A percentile compares a stretch with the other conserved stretches of the same genome.
Conservation (phyloP, 2,113 vertebrate species). For the Oxygymnocypris stewartii region DNA sequence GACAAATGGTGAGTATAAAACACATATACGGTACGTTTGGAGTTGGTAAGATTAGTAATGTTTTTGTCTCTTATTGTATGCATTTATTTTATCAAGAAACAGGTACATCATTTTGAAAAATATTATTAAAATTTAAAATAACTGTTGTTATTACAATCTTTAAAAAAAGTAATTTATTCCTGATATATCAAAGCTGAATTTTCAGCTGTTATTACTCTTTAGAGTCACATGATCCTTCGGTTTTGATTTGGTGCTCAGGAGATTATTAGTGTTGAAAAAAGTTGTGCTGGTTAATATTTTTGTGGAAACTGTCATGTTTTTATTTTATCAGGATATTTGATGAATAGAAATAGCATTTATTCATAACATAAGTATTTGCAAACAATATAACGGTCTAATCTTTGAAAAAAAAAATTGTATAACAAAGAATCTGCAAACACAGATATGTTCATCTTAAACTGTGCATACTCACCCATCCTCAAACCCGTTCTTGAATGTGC, state of each 20-base stretch:
- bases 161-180: background rate
- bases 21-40: background rate
- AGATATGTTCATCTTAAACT: background rate
- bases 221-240: background rate
- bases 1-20: background rate
- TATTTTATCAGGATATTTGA: background rate
- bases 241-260: background rate
- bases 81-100: background rate
- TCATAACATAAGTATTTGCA: background rate
- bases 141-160: background rate
- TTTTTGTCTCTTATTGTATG: background rate
- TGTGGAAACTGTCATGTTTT: background rate
- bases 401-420: background rate
- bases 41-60: background rate
- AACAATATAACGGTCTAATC: background rate
- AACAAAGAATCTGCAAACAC: background rate
- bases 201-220: background rate
- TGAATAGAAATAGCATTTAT: background rate
- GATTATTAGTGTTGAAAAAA: background rate
- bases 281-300: background rate
- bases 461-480: conserved; percentile 85
- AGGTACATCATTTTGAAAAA: background rate
- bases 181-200: background rate
- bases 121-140: background rate
- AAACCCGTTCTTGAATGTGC: conserved; percentile 89